These are phyloP conservation scores for Euplagia quadripunctaria DNA, from an alignment of 2,888 invertebrate species.

Conservation along the genomic window DNA sequence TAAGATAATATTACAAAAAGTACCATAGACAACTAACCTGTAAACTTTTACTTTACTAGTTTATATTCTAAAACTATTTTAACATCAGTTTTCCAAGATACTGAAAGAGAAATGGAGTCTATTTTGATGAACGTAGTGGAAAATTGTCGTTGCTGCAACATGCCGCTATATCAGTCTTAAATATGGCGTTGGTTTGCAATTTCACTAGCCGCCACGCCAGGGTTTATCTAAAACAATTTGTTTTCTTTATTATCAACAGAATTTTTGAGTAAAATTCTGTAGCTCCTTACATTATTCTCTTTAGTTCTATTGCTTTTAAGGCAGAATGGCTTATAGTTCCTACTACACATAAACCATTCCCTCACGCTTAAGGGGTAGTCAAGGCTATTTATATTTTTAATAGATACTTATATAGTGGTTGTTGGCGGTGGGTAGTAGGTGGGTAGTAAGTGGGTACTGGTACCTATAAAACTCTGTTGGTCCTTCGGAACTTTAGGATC, in stretches of 20 bases:
- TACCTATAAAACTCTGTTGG: no score
- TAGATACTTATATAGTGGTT: no score
- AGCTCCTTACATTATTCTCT: neutral
- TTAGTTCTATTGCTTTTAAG: neutral
- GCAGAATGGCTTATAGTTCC: neutral
- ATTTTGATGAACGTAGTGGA: conserved; percentile 55
- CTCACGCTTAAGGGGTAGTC: no score
- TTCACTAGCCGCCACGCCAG: conserved; percentile 16
- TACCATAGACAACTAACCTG: neutral
- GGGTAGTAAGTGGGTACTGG: no score
- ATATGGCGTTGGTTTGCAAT: conserved; percentile 28
- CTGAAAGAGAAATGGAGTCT: conserved; percentile 45
- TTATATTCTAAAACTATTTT: conserved; percentile 6
- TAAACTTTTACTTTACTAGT: neutral
- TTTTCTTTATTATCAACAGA: neutral
- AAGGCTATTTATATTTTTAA: no score
- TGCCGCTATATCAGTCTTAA: conserved; percentile 32
- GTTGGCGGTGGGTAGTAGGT: no score
- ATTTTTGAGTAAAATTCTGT: neutral
- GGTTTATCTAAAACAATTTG: conserved; percentile 1
- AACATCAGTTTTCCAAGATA: conserved; percentile 23
- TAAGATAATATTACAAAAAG: neutral
- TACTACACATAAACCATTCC: no score
- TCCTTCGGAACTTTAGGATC: no score
- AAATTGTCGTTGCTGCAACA: conserved; percentile 53